These are phyloP conservation scores for Ophioninae sp. DNA, from an alignment of 2,888 invertebrate species.

Conservation along the genomic window DNA sequence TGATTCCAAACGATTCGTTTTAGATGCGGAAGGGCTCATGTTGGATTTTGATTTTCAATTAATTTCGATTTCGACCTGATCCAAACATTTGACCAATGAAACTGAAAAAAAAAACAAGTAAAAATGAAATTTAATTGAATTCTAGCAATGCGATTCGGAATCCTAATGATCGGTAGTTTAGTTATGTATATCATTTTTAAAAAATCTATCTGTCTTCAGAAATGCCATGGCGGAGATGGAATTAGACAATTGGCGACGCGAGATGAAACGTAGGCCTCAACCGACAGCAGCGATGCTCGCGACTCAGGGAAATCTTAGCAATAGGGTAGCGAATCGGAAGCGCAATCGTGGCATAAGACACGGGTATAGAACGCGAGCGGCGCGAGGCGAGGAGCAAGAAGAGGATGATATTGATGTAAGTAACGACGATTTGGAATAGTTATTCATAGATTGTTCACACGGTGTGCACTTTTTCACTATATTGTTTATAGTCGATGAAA, in stretches of 20 bases:
- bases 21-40: no score
- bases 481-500: no score
- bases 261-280: constrained; percentile 89
- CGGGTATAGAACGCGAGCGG: constrained; percentile 84
- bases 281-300: constrained; percentile 85
- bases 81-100: background rate
- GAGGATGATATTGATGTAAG: constrained; percentile 79
- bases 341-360: constrained; percentile 77
- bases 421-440: background rate
- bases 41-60: no score
- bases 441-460: no score
- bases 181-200: no score
- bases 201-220: constrained; percentile 71
- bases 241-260: constrained; percentile 87
- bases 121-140: background rate
- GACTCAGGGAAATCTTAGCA: constrained; percentile 76
- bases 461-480: no score
- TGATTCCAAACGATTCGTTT: no score
- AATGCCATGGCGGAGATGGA: constrained; percentile 84
- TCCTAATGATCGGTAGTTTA: background rate
- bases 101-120: background rate
- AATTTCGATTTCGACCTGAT: no score
- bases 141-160: background rate
- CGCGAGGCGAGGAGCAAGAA: constrained; percentile 81
- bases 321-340: constrained; percentile 70